Base-by-base conservation (phyloP, 2,113 vertebrate genomes). In the Neolamprologus fasciatus region DNA sequence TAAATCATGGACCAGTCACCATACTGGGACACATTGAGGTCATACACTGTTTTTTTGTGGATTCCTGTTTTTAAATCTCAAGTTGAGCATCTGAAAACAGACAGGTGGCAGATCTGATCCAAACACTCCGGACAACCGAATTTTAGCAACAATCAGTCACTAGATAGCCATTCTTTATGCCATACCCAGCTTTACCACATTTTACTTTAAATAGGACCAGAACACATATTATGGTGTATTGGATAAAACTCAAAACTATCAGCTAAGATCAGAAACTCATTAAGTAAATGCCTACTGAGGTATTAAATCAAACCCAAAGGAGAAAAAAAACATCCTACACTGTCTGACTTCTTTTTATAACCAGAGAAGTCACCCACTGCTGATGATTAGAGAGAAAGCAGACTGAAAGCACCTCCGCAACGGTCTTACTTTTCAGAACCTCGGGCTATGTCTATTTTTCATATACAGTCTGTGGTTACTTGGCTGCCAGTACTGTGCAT, bases 281-380 rank as follows among this genome's bases (percentile, higher is more conserved):
- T 73, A 28, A 45, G 40, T 47, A 26, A 73, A 47, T 28, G 2
- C 9, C 14, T 47, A 73, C 21, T 47, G 21, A 28, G 21, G 40
- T 73, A 73, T 73, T 73, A 5, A 73, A 47, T 47, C 1, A 73
- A 73, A 73, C 0, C 14, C 5, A 17, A 73, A 73, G 0, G 40
- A 73, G 40, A 73, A 45, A 40, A 31, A 63, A 37, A 14, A 14
- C 37, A 68, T 73, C 40, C 40, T 28, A 28, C 21, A 73, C 40
- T 45, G 37, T 73, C 68, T 73, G 40, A 73, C 68, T 47, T 28
- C 40, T 26, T 45, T 73, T 73, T 28, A 73, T 73, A 73, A 47
- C 68, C 68, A 73, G 13, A 45, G 68, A 45, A 73, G 40, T 73
- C 68, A 26, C n/a, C 2, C 21, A 45, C 68, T 47, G 68, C 68